These are phyloP conservation scores for Idaea biselata DNA, from an alignment of 2,888 invertebrate species.

Conservation along the genomic window DNA sequence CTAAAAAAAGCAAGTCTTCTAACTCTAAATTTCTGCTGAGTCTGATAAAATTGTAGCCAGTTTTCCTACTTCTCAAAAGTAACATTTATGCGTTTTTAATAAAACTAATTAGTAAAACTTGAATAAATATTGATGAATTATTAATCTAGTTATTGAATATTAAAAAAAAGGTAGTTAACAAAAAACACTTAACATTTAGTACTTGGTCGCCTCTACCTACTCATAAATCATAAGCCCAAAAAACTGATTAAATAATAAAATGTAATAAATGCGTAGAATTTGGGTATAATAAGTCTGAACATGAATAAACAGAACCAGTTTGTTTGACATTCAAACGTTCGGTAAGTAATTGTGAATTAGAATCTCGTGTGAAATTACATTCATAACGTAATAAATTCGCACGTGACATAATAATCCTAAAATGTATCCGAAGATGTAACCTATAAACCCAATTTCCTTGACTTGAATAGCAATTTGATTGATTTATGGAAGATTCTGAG, in stretches of 20 bases:
- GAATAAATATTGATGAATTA: too few species aligned
- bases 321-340: not conserved
- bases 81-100: too few species aligned
- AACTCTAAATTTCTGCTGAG: too few species aligned
- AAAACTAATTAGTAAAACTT: too few species aligned
- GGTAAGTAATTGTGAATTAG: not conserved
- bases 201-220: not conserved
- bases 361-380: not conserved
- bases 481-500: not conserved
- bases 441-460: not conserved
- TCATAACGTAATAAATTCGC: not conserved
- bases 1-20: too few species aligned
- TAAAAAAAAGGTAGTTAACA: too few species aligned
- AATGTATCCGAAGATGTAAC: not conserved
- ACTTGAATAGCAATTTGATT: not conserved
- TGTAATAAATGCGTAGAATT: not conserved
- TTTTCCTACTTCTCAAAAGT: too few species aligned
- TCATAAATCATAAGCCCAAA: not conserved
- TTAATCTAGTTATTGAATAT: too few species aligned
- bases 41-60: too few species aligned
- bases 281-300: not conserved
- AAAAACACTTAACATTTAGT: not conserved
- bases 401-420: not conserved
- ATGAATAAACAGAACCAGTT: not conserved
- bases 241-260: not conserved